Evolutionary conservation across 2,113 vertebrate species (phyloP).

Genomic region (Lagopus muta): DNA sequence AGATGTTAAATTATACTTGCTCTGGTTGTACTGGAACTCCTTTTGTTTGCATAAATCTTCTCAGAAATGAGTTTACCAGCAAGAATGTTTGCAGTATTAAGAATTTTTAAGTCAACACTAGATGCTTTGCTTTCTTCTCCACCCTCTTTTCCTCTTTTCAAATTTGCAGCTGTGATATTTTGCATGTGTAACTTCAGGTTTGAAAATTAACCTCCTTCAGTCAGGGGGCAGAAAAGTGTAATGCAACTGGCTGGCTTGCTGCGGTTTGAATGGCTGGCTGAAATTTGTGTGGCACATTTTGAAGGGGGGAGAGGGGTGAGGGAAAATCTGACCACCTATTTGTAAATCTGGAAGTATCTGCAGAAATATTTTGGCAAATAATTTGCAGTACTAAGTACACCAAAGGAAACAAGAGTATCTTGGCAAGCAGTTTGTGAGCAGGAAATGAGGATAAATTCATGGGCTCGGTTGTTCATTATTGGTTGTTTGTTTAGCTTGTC

Average conservation of each 20-base stretch:
- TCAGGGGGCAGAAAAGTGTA: not conserved
- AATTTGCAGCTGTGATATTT: constrained; percentile 36
- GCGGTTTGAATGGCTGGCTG: not conserved
- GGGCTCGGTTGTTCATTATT: constrained; percentile 50
- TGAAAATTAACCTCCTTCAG: not conserved
- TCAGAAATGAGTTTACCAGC: constrained; percentile 48
- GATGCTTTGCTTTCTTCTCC: constrained; percentile 46
- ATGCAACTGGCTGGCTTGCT: not conserved
- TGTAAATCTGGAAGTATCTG: not conserved
- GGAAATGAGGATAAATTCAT: constrained; percentile 62
- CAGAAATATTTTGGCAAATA: constrained; percentile 1
- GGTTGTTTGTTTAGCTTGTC: constrained; percentile 54
- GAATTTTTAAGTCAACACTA: constrained; percentile 29
- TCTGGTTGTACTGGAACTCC: constrained; percentile 45
- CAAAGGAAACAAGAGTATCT: constrained; percentile 24
- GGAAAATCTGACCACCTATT: not conserved
- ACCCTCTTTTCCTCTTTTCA: constrained; percentile 21
- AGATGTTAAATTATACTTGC: constrained; percentile 57
- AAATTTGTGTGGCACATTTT: not conserved
- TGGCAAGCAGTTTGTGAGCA: constrained; percentile 31
- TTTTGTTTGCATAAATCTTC: constrained; percentile 67
- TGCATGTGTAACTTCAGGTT: not conserved
- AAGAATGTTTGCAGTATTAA: constrained; percentile 45
- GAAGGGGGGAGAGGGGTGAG: not conserved
- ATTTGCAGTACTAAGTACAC: not conserved